Evolutionary conservation across 2,888 invertebrate genomes (phyloP), one percentile per base, ranked within the genome.

Genomic region (Tromatobia lineatoria): DNA sequence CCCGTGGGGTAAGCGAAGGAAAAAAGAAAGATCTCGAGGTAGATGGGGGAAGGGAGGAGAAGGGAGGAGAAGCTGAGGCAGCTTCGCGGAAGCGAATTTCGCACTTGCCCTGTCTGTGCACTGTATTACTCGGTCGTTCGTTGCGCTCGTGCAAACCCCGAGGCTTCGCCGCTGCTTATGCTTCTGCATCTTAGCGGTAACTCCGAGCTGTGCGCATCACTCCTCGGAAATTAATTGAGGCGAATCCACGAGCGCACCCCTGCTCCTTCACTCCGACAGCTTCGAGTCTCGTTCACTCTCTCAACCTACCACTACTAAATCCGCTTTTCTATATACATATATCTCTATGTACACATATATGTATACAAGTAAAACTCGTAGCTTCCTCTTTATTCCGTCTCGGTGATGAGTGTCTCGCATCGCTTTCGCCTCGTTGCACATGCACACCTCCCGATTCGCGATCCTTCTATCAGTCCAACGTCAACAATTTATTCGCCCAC

Each of bases 61-160:
- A 90, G 87, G 80, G 83, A 67, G 45, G 80, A 78, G 77, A 50
- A 47, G 38, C 67, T 7, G 57, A 7, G 71, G 86, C 87, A 83
- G 89, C 87, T 87, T 89, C 90, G 89, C 90, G 90, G 89, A 88
- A 90, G 89, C 90, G 89, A 90, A 89, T 89, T 91, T 91, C 90
- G 90, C 91, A 90, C 91, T 91, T 91, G 85, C 87, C 88, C 64
- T 50, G 23, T 85, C 88, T 88, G 86, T 80, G 76, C 79, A 83
- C 89, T 85, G 42, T 86, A 83, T 88, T 82, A 84, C 79, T 50
- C 80, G 82, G 70, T 70, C 80, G 77, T 85, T 81, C 81, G 83
- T 83, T 70, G 73, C 82, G 76, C 86, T 79, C 85, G 47, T 57
- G 47, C 75, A 66, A 83, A 83, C 80, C 79, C 77, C 82, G 79